Conservation (phyloP, 2,113 vertebrate species). For the Pao palembangensis region DNA sequence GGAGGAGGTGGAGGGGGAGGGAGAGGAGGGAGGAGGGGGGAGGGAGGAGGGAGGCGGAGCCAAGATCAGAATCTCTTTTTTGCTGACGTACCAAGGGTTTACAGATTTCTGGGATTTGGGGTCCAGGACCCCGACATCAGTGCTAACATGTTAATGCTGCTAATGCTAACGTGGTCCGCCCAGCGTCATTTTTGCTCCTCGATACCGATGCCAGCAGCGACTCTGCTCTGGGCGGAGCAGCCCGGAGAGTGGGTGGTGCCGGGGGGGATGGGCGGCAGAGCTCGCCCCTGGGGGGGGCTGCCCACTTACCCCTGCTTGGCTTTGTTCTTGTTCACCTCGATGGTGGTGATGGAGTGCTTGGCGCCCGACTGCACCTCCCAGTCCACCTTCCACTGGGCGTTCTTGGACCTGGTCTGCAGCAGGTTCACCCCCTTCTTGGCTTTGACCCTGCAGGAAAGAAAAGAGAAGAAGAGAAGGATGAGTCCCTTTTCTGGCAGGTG, state of each 20-base stretch:
- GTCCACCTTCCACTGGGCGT: slow-evolving; percentile 88
- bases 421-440: slow-evolving; percentile 98
- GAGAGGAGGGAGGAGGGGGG: too few species aligned
- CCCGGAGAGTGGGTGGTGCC: too few species aligned
- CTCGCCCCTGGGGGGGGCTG: too few species aligned
- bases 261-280: too few species aligned
- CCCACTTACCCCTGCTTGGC: slow-evolving; percentile 75
- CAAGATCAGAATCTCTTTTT: too few species aligned
- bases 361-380: slow-evolving; percentile 89
- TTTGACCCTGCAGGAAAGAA: slow-evolving; percentile 83
- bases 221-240: too few species aligned
- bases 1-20: too few species aligned
- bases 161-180: background rate
- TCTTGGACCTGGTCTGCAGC: slow-evolving; percentile 85
- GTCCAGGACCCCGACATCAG: too few species aligned
- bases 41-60: too few species aligned
- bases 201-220: slow-evolving; percentile 9
- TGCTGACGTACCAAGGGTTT: too few species aligned
- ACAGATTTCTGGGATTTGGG: too few species aligned
- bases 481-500: slow-evolving; percentile 44
- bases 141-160: background rate
- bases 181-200: too few species aligned
- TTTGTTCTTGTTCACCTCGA: slow-evolving; percentile 84
- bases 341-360: slow-evolving; percentile 93
- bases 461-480: slow-evolving; percentile 10